Percentiles rank a stretch among this genome's conserved stretches.
Conservation (phyloP, 35 echinoderm and acorn worm genomes). For the Stichopus chloronotus region DNA sequence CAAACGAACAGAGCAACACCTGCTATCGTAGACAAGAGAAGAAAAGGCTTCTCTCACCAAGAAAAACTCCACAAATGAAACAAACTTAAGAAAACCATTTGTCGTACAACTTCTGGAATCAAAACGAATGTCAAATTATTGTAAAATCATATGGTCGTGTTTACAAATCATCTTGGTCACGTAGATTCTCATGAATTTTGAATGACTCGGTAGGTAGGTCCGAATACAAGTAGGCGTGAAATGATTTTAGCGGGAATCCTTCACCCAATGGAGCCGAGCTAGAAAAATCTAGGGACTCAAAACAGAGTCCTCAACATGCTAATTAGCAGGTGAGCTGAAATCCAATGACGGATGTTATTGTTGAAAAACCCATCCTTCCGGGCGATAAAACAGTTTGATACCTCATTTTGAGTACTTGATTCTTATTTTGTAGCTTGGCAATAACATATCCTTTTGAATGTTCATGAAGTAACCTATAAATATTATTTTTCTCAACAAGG, state of each 20-base stretch:
- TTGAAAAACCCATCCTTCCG: neutral
- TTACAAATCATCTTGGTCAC: slow-evolving; percentile 11
- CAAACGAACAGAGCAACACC: too few species aligned
- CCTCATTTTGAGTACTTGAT: neutral
- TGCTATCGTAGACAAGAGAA: too few species aligned
- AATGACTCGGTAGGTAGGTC: slow-evolving; percentile 43
- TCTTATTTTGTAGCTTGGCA: neutral
- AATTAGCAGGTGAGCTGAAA: slow-evolving; percentile 47
- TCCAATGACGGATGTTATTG: neutral
- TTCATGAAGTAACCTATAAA: neutral
- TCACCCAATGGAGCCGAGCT: slow-evolving; percentile 35
- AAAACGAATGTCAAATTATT: neutral
- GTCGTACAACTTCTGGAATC: neutral
- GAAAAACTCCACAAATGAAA: too few species aligned
- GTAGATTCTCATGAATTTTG: slow-evolving; percentile 53
- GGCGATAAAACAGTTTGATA: too few species aligned
- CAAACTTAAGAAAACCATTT: too few species aligned
- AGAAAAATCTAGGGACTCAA: slow-evolving; percentile 27
- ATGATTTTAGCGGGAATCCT: slow-evolving; percentile 47
- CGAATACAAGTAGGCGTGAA: slow-evolving; percentile 23
- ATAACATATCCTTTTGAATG: neutral
- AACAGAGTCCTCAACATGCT: slow-evolving; percentile 38
- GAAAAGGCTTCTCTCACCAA: too few species aligned
- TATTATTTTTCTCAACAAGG: neutral
- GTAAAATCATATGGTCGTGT: slow-evolving; percentile 54